phyloP scores from a whole-genome alignment of 30 jellyfish, hydroid and myxozoan genomes.

The Sanderia malayensis region DNA sequence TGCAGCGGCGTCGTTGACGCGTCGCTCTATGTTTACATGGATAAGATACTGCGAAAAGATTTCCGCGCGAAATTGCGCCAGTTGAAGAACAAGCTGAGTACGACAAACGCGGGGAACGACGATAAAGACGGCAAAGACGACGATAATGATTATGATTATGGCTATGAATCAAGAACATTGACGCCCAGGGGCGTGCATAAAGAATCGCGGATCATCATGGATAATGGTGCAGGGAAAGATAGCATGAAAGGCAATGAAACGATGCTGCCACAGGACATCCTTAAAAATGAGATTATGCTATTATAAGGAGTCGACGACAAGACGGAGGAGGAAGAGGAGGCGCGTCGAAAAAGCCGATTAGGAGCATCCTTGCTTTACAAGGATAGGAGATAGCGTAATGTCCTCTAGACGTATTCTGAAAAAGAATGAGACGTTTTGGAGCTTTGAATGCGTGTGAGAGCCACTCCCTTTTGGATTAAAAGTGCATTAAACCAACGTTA shows the following conservation, averaged over 20 bases:
- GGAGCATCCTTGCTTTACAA: no score
- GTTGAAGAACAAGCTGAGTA: constrained; percentile 10
- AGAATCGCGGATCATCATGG: background rate
- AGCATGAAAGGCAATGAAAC: constrained; percentile 6
- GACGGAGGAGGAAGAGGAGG: background rate
- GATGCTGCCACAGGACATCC: constrained; percentile 3
- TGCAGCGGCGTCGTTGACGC: constrained; percentile 64
- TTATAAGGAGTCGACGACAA: constrained; percentile 8
- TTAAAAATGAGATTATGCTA: constrained; percentile 6
- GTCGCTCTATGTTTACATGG: constrained; percentile 47
- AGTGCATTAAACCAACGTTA: no score
- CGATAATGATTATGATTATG: constrained; percentile 18
- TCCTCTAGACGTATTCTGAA: no score
- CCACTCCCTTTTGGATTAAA: no score
- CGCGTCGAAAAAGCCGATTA: background rate
- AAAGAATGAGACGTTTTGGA: background rate
- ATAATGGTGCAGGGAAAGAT: background rate
- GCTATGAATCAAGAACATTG: constrained; percentile 7
- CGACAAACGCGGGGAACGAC: constrained; percentile 3
- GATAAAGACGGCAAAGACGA: no score
- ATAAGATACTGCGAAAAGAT: constrained; percentile 28
- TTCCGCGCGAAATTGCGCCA: constrained; percentile 12
- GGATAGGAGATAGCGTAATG: no score
- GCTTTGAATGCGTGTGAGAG: background rate
- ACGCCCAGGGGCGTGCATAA: background rate